phyloP scores from a whole-genome alignment of 2,113 vertebrate genomes.

The Patagioenas fasciata region DNA sequence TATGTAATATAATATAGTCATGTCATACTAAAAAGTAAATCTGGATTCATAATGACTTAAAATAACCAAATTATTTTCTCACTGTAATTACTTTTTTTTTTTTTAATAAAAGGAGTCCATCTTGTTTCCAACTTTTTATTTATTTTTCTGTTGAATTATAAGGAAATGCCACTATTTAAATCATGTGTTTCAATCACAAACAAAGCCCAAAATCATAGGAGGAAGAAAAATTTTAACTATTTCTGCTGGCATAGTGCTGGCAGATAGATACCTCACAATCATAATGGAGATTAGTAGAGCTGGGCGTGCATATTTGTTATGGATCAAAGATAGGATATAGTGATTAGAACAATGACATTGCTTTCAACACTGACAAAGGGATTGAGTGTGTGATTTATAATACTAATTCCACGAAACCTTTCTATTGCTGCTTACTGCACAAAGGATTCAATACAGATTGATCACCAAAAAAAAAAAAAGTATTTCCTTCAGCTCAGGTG shows the following conservation, averaged over 20 bases:
- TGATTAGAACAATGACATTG: constrained; percentile 44
- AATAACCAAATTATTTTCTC: neutral
- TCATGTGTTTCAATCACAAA: constrained; percentile 1
- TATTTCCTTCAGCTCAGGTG: constrained; percentile 7
- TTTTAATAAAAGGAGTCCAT: neutral
- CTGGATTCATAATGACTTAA: neutral
- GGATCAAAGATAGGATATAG: constrained; percentile 1
- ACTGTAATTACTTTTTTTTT: neutral
- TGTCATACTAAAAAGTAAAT: neutral
- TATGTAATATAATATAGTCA: neutral
- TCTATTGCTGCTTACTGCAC: constrained; percentile 29
- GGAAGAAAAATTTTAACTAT: constrained; percentile 51
- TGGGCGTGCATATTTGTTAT: constrained; percentile 18
- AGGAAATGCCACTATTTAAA: constrained; percentile 38
- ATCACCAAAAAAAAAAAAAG: neutral
- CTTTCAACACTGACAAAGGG: neutral
- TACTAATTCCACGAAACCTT: constrained; percentile 53
- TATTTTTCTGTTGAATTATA: constrained; percentile 6
- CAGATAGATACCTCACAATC: neutral
- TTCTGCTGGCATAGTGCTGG: neutral
- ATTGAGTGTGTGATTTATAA: neutral
- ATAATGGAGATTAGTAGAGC: neutral
- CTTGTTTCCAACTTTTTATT: neutral
- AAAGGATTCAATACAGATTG: constrained; percentile 32
- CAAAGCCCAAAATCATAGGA: neutral